These are phyloP conservation scores for Leptinotarsa juncta DNA, from an alignment of 2,888 invertebrate genomes.

Conservation along the genomic window DNA sequence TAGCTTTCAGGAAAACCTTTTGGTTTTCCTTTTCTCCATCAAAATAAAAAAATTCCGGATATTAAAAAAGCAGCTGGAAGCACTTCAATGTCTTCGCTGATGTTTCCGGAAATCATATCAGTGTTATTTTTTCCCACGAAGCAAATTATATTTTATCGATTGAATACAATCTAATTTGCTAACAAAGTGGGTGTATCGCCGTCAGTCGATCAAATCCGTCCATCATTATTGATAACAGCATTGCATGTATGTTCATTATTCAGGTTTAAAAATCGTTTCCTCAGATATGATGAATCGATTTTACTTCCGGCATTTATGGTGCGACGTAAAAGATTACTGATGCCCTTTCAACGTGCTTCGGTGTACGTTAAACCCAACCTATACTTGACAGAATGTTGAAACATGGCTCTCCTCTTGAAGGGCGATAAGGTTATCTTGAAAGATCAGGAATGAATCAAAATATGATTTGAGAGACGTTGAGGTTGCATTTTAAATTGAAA, in stretches of 20 bases:
- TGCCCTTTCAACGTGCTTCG: conserved; percentile 28
- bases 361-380: conserved; percentile 2
- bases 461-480: neutral
- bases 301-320: conserved; percentile 36
- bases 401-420: neutral
- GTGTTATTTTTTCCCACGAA: neutral
- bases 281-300: conserved; percentile 40
- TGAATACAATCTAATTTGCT: conserved; percentile 36
- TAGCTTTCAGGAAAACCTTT: no score
- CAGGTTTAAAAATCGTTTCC: conserved; percentile 16
- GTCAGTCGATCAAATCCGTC: conserved; percentile 31
- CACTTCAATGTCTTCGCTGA: neutral
- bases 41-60: no score
- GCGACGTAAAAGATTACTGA: conserved; percentile 29
- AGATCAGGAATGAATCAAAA: neutral
- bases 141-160: conserved; percentile 27
- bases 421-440: neutral
- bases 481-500: neutral
- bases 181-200: conserved; percentile 35
- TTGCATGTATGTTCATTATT: conserved; percentile 14
- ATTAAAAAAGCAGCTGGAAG: no score
- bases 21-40: no score
- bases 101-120: neutral
- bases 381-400: neutral
- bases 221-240: conserved; percentile 13